phyloP scores from a whole-genome alignment of 2,888 invertebrate genomes.

The Thecocarcelia acutangulata region DNA sequence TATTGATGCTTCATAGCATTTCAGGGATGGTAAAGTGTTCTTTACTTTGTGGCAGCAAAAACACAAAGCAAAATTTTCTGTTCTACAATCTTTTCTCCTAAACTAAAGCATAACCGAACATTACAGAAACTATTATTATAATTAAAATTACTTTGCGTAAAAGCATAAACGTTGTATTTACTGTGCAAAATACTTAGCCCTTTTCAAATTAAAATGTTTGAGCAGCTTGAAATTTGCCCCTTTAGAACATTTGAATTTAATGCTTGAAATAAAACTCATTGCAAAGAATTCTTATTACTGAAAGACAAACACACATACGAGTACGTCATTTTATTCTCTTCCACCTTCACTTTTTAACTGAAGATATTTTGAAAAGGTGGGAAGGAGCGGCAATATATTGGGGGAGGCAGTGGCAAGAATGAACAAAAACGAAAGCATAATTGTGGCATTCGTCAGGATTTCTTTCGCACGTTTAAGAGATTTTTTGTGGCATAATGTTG shows the following conservation, averaged over 20 bases:
- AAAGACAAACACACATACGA: not conserved
- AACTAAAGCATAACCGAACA: too few species aligned
- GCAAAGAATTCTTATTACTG: conserved; percentile 8
- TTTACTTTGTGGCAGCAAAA: too few species aligned
- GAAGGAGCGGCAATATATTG: too few species aligned
- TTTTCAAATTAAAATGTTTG: not conserved
- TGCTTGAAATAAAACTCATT: conserved; percentile 48
- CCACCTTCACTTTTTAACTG: conserved; percentile 40
- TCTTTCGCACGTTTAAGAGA: conserved; percentile 16
- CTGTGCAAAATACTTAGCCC: not conserved
- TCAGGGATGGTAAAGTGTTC: too few species aligned
- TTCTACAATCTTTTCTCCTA: too few species aligned
- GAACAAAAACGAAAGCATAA: not conserved
- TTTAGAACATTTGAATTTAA: conserved; percentile 16
- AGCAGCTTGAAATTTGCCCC: not conserved
- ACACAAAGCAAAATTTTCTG: too few species aligned
- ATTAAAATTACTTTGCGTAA: too few species aligned
- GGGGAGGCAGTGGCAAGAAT: conserved; percentile 15
- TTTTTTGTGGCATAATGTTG: conserved; percentile 41
- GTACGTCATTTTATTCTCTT: conserved; percentile 5
- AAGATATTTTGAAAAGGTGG: conserved; percentile 42
- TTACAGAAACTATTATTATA: not conserved
- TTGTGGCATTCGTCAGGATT: conserved; percentile 43
- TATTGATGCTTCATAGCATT: too few species aligned
- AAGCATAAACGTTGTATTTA: not conserved